Evolutionary conservation across 2,797 vertebrate genomes (phyloP).

Genomic region (Mus minutoides): DNA sequence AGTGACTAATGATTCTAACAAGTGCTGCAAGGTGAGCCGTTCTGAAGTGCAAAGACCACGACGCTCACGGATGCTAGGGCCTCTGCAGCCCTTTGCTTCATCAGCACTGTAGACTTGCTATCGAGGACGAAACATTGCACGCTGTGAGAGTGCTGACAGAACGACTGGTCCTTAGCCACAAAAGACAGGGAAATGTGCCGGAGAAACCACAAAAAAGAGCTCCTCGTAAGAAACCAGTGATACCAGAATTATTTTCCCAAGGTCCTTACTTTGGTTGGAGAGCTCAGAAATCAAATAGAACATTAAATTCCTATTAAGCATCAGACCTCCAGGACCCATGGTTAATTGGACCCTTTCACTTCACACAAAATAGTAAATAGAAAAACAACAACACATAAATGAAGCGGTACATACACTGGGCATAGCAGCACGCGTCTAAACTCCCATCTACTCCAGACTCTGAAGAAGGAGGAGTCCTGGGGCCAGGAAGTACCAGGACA

Average conservation of each 20-base stretch:
- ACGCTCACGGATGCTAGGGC: not conserved
- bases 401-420: not conserved
- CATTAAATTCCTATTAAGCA: not conserved
- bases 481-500: not conserved
- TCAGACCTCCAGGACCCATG: not conserved
- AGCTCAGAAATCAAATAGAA: conserved; percentile 14
- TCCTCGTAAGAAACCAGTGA: conserved; percentile 32
- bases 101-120: not conserved
- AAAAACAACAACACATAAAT: not conserved
- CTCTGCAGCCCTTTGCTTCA: not conserved
- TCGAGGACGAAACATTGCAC: not conserved
- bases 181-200: not conserved
- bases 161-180: not conserved
- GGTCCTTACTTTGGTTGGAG: conserved; percentile 11
- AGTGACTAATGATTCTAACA: not conserved
- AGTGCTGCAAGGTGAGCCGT: not conserved
- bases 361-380: not conserved
- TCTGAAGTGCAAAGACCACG: not conserved
- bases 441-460: not conserved
- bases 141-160: not conserved
- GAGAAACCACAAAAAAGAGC: not conserved
- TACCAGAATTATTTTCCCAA: not conserved
- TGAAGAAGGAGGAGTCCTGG: not conserved
- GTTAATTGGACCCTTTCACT: not conserved
- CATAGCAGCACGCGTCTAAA: not conserved